Evolutionary conservation across 1,140 invertebrate species (phyloP).

Genomic region (Papilio dardanus): DNA sequence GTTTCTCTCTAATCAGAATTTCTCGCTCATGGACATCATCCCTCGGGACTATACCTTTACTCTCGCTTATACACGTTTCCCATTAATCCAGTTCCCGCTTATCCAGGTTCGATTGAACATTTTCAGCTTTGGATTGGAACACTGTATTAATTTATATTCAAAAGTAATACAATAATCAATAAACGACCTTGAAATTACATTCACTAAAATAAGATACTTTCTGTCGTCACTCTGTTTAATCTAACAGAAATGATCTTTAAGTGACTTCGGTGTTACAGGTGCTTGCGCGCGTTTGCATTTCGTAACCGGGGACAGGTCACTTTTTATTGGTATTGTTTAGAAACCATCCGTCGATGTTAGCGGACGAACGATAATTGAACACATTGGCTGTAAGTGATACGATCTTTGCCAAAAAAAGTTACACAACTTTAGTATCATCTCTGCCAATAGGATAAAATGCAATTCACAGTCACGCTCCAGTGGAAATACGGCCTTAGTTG

Average conservation of each 20-base stretch:
- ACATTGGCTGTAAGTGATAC: constrained; percentile 53
- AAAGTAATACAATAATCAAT: background rate
- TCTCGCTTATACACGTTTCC: too few species aligned
- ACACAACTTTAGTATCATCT: constrained; percentile 39
- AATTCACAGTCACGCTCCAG: background rate
- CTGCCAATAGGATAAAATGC: background rate
- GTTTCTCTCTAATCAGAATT: too few species aligned
- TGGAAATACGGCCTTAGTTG: background rate
- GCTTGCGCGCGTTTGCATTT: constrained; percentile 26
- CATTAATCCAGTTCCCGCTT: too few species aligned
- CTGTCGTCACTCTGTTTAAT: constrained; percentile 13
- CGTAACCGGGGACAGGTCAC: constrained; percentile 40
- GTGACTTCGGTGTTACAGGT: background rate
- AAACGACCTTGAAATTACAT: background rate
- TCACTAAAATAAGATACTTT: background rate
- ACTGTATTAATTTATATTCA: background rate
- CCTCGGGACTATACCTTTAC: too few species aligned
- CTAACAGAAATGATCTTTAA: constrained; percentile 14
- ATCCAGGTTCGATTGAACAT: too few species aligned
- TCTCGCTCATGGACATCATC: too few species aligned
- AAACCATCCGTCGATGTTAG: constrained; percentile 53
- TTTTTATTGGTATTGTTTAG: constrained; percentile 55
- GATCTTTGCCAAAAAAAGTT: constrained; percentile 50
- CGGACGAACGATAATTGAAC: constrained; percentile 58
- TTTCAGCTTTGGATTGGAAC: too few species aligned